A percentile compares a stretch with the other conserved stretches of the same genome.
These are phyloP conservation scores for Eurosta solidaginis DNA, from an alignment of 1,140 invertebrate species.

Conservation along the genomic window DNA sequence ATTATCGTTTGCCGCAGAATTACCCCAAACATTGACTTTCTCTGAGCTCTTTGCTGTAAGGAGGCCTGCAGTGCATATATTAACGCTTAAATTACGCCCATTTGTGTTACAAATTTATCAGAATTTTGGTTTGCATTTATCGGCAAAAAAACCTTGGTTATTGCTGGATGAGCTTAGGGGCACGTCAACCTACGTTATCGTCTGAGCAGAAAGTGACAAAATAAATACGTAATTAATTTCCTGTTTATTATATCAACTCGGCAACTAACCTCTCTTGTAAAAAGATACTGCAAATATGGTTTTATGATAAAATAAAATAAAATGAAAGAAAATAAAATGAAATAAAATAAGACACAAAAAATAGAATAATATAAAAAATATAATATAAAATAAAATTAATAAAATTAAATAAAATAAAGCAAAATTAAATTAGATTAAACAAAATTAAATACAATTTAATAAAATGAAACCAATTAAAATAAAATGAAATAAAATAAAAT, in stretches of 20 bases:
- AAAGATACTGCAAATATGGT: no score
- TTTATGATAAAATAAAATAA: no score
- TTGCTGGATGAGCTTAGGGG: background rate
- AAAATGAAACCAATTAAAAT: no score
- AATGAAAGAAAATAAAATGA: no score
- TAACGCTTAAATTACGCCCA: conserved; percentile 20
- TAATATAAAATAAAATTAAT: no score
- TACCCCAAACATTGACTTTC: background rate
- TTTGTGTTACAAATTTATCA: conserved; percentile 8
- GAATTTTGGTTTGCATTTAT: background rate
- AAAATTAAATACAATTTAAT: no score
- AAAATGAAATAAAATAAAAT: no score
- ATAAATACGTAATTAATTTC: background rate
- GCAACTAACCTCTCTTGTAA: background rate
- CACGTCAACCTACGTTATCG: background rate
- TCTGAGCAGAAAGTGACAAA: background rate
- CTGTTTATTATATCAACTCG: background rate
- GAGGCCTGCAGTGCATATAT: background rate
- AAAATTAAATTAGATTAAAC: no score
- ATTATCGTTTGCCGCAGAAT: conserved; percentile 15
- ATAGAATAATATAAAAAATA: no score
- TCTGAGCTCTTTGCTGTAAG: background rate
- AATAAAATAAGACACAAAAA: no score
- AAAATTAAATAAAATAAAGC: no score
- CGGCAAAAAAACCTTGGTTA: background rate